Conservation (phyloP, 2,113 vertebrate species). For the Mesoclemmys tuberculata region DNA sequence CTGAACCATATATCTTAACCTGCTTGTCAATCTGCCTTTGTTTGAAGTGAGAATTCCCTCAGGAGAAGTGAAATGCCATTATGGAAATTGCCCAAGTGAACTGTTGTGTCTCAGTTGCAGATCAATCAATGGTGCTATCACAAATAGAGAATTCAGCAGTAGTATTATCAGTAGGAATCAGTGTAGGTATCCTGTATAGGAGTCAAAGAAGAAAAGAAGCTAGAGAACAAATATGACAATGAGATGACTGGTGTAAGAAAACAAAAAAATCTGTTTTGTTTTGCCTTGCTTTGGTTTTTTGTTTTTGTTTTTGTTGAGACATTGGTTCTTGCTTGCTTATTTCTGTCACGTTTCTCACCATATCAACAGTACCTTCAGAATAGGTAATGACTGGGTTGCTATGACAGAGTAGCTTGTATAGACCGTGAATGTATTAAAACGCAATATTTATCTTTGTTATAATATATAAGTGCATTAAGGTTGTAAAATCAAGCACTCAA, state of each 20-base stretch:
- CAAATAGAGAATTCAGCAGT: neutral
- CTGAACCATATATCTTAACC: neutral
- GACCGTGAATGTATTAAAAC: neutral
- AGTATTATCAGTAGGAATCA: neutral
- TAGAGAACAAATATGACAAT: neutral
- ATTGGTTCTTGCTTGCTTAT: neutral
- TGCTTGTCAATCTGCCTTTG: neutral
- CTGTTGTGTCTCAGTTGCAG: neutral
- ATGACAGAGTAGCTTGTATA: neutral
- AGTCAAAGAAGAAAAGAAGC: neutral
- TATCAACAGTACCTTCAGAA: neutral
- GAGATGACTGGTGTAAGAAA: neutral
- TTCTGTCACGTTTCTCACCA: neutral
- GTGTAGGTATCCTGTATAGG: neutral
- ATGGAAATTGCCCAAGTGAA: conserved; percentile 24
- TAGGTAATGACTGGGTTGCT: neutral
- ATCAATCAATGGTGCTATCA: neutral
- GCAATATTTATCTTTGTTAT: neutral
- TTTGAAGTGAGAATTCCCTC: conserved; percentile 10
- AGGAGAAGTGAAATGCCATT: conserved; percentile 29
- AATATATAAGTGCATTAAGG: neutral
- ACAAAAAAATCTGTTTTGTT: neutral
- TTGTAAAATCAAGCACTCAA: neutral
- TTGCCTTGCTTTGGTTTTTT: neutral
- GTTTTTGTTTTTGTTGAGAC: neutral